Evolutionary conservation across 2,888 invertebrate genomes (phyloP).

Genomic region (Oeneis ivallda): DNA sequence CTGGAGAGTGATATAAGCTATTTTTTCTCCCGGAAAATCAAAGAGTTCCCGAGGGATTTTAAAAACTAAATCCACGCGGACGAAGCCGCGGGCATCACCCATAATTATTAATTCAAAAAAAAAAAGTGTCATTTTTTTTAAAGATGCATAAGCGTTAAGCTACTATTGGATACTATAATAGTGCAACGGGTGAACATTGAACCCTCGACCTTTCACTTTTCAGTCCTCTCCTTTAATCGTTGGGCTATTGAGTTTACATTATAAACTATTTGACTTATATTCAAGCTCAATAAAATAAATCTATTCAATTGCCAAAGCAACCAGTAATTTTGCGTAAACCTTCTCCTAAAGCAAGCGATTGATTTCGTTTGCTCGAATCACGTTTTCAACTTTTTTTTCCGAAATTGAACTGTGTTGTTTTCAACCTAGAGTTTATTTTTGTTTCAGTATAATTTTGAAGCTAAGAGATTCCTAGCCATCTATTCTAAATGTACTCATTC

Average conservation of each 20-base stretch:
- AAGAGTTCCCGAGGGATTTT: too few relatives aligned
- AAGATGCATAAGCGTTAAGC: too few relatives aligned
- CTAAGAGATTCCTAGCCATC: conserved; percentile 31
- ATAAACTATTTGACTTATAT: conserved; percentile 15
- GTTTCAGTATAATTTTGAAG: conserved; percentile 11
- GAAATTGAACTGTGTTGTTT: background rate
- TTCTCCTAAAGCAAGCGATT: conserved; percentile 14
- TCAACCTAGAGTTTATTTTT: conserved; percentile 4
- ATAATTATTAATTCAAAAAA: too few relatives aligned
- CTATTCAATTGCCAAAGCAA: conserved; percentile 23
- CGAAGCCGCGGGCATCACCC: too few relatives aligned
- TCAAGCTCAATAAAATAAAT: conserved; percentile 22
- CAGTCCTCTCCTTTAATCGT: too few relatives aligned
- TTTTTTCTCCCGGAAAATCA: too few relatives aligned
- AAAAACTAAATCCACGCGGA: too few relatives aligned
- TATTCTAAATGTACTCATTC: conserved; percentile 35
- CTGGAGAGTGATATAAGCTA: too few relatives aligned
- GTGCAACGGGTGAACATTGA: too few relatives aligned
- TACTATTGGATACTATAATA: too few relatives aligned
- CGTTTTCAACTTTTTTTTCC: background rate
- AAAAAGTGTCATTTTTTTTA: too few relatives aligned
- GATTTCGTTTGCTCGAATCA: conserved; percentile 23
- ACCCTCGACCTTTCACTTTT: too few relatives aligned
- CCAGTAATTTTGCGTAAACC: conserved; percentile 20
- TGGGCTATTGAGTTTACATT: background rate